phyloP scores from a whole-genome alignment of 2,888 invertebrate genomes.

The Philaethria dido region DNA sequence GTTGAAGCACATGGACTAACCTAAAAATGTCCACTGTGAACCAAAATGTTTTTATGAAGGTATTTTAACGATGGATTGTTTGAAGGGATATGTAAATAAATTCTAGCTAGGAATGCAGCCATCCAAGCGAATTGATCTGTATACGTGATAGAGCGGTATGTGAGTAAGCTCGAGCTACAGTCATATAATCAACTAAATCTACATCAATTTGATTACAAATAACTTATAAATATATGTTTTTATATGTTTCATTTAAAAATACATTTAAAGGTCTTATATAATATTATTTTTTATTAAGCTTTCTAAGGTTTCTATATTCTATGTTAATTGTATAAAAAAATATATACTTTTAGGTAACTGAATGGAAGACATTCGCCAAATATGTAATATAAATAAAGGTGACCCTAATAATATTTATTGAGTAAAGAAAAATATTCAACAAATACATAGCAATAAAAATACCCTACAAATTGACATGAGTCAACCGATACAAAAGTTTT shows the following conservation, averaged over 20 bases:
- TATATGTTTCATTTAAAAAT: no score
- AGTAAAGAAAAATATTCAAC: background rate
- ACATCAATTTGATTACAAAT: constrained; percentile 8
- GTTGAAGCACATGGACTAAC: constrained; percentile 18
- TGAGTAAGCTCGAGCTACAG: constrained; percentile 7
- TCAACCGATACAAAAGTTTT: background rate
- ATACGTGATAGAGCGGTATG: constrained; percentile 25
- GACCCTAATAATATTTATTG: background rate
- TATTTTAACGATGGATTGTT: constrained; percentile 24
- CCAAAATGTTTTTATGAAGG: constrained; percentile 16
- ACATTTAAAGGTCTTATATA: no score
- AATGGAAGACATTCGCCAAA: no score
- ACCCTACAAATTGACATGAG: background rate
- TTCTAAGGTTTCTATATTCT: no score
- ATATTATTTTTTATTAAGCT: no score
- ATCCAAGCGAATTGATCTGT: constrained; percentile 22
- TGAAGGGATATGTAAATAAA: constrained; percentile 21
- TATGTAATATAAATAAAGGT: no score
- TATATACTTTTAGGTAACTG: no score
- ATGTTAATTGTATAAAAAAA: no score
- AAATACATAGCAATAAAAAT: background rate
- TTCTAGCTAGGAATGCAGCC: constrained; percentile 23
- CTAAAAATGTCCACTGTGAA: constrained; percentile 4
- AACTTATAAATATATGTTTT: background rate
- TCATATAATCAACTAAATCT: constrained; percentile 7